Base-by-base conservation (phyloP, 1,140 invertebrate species). In the Pararge aegeria region DNA sequence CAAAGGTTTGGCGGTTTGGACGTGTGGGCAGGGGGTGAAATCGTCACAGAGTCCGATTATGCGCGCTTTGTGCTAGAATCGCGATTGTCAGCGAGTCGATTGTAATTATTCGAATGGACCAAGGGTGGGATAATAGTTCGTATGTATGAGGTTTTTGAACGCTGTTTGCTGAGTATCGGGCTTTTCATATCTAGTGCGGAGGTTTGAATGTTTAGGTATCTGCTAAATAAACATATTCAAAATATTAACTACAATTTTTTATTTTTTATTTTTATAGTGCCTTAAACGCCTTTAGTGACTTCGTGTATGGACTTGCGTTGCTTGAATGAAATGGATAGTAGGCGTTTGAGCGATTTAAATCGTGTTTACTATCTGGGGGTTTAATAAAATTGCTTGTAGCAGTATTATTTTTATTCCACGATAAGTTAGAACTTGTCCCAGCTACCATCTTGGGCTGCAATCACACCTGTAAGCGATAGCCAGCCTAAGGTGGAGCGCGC, bases 71-170 rank as follows among this genome's bases (percentile, higher is more conserved):
- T 86, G 83, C 85, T 77, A 78, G 86, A 86, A 86, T 86, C 80
- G 83, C 78, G 81, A 87, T 86, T 89, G 84, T 87, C 83, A 87
- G 84, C 84, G 80, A 86, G 77, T 79, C 83, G 80, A 81, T 79
- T 77, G 81, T 84, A 86, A 89, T 87, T 89, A 86, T 83, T 78
- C 80, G 78, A 83, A 72, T 82, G 78, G 80, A 75, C 76, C 61
- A 74, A 73, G 76, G 70, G 74, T 65, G 80, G 38, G 72, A 69
- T 75, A 75, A 83, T 83, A 80, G 78, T 80, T 80, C 74, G 68
- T 70, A 70, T 78, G 79, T 70, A 70, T 78, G 79, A 80, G 75
- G 75, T 81, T 77, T 74, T 78, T 69, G 73, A 69, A 73, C 69
- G 66, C 66, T 81, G 77, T 81, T 85, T 80, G 79, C 70, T 66